Base-by-base conservation (phyloP, 1,140 invertebrate genomes). In the Temnothorax nylanderi region DNA sequence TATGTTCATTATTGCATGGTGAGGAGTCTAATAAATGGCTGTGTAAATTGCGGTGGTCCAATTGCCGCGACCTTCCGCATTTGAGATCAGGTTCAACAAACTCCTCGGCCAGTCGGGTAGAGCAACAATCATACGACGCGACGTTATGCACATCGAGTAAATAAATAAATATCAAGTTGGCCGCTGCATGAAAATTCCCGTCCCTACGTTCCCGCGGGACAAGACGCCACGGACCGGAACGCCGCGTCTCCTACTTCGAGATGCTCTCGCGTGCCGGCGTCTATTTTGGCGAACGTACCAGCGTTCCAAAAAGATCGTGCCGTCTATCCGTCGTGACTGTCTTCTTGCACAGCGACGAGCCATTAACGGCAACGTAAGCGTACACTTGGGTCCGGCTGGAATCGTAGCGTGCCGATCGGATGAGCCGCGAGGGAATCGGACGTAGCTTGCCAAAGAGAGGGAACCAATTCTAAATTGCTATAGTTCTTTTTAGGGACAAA, bases 301-400 rank as follows among this genome's bases (percentile, higher is more conserved):
- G 91, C 85, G 89, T 90, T 78, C 89, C 89, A 94, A 94, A 94
- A 92, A 77, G 89, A 93, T 87, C 69, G 90, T 85, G 67, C 54
- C 67, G 47, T 67, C 60, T 58, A 65, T 26, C 51, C 76, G 64
- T 69, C 71, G 47, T 85, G 85, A 88, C 84, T 91, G 92, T 92
- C 87, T 84, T 84, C 80, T 74, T 75, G 77, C 64, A 21, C 67
- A 82, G 92, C 90, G 87, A 44, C 86, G 90, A 89, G 85, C 89
- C 90, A 93, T 93, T 93, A 92, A 93, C 92, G 87, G 89, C 67
- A 89, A 65, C 86, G 92, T 91, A 71, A 87, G 85, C 64, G 91
- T 90, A 89, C 90, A 93, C 90, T 92, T 93, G 91, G 87, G 86
- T 74, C 77, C 76, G 51, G 51, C 62, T 74, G 80, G 80, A 74